Conservation (phyloP, 2,113 vertebrate species). For the Syrrhaptes paradoxus region DNA sequence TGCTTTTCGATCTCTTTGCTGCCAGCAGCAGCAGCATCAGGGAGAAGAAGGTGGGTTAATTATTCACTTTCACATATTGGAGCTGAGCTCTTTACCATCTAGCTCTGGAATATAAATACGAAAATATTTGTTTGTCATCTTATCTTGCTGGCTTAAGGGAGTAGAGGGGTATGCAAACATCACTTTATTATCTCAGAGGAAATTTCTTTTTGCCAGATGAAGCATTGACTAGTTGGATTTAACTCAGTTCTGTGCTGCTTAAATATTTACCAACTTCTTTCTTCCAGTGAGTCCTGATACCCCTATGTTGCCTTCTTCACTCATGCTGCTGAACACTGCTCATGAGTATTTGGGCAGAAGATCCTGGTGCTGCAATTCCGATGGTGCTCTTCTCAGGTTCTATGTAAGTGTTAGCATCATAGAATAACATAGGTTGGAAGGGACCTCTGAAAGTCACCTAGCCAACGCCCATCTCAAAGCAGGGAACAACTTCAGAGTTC, state of each 20-base stretch:
- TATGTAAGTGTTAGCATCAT: conserved; percentile 79
- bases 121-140: not conserved
- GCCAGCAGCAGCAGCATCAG: conserved; percentile 80
- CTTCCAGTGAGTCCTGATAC: conserved; percentile 75
- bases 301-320: conserved; percentile 91
- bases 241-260: not conserved
- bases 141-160: not conserved
- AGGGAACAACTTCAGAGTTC: too few species aligned
- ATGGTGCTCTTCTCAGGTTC: conserved; percentile 92
- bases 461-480: too few species aligned
- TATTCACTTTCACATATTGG: not conserved
- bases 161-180: not conserved
- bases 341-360: conserved; percentile 95
- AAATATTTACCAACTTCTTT: not conserved
- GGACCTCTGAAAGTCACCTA: not conserved
- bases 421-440: not conserved
- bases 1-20: conserved; percentile 83
- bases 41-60: conserved; percentile 80
- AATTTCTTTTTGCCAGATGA: not conserved
- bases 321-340: conserved; percentile 95
- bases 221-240: not conserved
- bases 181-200: not conserved
- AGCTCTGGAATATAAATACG: not conserved
- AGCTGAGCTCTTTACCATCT: not conserved
- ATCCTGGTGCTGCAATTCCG: conserved; percentile 93